These are phyloP conservation scores for Xiphorhynchus erythropygius DNA, from an alignment of 2,797 vertebrate genomes.

Conservation along the genomic window DNA sequence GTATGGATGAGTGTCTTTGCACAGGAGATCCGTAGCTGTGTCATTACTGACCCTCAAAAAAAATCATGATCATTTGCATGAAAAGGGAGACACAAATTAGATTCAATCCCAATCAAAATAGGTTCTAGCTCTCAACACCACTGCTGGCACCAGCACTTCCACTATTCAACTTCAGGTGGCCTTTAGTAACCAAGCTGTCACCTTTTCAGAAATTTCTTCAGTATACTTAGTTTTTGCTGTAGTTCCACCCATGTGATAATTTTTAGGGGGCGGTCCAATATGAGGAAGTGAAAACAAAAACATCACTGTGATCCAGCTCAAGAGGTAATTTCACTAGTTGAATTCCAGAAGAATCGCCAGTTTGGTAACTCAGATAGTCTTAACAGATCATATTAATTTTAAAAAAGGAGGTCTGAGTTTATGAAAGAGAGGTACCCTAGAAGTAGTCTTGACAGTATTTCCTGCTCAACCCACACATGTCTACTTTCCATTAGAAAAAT, in stretches of 20 bases:
- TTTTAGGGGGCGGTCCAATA: background rate
- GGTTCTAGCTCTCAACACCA: background rate
- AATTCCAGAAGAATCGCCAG: background rate
- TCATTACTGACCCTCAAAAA: background rate
- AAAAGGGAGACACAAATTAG: background rate
- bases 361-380: background rate
- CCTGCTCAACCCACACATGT: background rate
- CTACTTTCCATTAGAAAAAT: background rate
- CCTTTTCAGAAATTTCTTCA: background rate
- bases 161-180: background rate
- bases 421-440: background rate
- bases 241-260: background rate
- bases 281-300: background rate
- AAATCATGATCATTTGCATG: background rate
- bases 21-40: background rate
- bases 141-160: background rate
- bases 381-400: background rate
- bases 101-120: background rate
- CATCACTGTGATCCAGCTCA: background rate
- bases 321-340: background rate
- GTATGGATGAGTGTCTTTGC: background rate
- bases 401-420: background rate
- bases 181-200: background rate
- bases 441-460: background rate
- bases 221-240: background rate